phyloP scores from a whole-genome alignment of 2,888 invertebrate genomes.

The Ctena decussata region DNA sequence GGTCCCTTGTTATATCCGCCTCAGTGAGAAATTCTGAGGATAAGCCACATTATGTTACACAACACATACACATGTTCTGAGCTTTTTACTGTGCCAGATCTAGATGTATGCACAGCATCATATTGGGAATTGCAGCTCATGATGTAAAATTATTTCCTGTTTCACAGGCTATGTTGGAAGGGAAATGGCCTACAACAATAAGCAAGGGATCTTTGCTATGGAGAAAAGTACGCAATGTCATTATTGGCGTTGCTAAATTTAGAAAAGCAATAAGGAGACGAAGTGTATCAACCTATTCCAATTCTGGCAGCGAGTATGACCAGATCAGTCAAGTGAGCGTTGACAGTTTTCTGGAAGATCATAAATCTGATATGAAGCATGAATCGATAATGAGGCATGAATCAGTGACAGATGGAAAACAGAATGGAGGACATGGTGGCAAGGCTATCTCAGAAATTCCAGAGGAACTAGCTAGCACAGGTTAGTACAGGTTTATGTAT shows the following conservation, averaged over 20 bases:
- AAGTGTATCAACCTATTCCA: constrained; percentile 84
- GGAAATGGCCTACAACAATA: constrained; percentile 95
- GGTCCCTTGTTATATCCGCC: too few relatives aligned
- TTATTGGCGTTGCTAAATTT: constrained; percentile 96
- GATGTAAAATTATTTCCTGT: not conserved
- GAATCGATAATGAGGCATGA: constrained; percentile 56
- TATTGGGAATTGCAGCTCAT: too few relatives aligned
- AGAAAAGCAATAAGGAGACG: constrained; percentile 90
- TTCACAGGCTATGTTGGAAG: constrained; percentile 93
- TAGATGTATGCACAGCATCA: too few relatives aligned
- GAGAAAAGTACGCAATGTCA: constrained; percentile 97
- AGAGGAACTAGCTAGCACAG: constrained; percentile 70
- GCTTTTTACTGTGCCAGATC: too few relatives aligned
- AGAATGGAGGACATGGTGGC: not conserved
- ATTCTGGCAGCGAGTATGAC: constrained; percentile 85
- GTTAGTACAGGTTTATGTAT: too few relatives aligned
- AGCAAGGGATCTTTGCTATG: constrained; percentile 94
- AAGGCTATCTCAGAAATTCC: constrained; percentile 24
- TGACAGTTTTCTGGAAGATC: constrained; percentile 84
- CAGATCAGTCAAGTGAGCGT: constrained; percentile 83
- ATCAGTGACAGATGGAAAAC: not conserved
- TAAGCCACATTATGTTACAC: too few relatives aligned
- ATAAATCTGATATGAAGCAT: constrained; percentile 50
- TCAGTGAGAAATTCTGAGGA: too few relatives aligned
- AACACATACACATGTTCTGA: too few relatives aligned